phyloP scores from a whole-genome alignment of 1,140 invertebrate genomes.

The Drosophila cardini region DNA sequence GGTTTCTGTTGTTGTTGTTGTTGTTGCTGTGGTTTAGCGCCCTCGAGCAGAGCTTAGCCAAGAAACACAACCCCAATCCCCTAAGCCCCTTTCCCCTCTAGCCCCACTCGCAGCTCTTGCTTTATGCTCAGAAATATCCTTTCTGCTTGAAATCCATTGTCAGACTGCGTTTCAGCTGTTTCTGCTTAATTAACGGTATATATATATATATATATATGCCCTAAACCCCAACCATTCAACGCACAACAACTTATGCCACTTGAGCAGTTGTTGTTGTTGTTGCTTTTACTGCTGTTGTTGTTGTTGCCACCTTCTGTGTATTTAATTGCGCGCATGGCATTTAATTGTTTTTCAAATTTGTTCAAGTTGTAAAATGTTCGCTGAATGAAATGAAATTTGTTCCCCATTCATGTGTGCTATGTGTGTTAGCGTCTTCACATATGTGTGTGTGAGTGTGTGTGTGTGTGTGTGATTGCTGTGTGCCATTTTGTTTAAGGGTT shows the following conservation, averaged over 20 bases:
- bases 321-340: constrained; percentile 83
- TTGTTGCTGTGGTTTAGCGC: constrained; percentile 50
- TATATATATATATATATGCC: background rate
- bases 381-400: constrained; percentile 52
- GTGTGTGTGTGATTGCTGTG: constrained; percentile 28
- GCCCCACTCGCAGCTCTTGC: background rate
- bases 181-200: constrained; percentile 82
- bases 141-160: background rate
- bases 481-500: constrained; percentile 75
- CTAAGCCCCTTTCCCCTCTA: background rate
- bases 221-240: constrained; percentile 32
- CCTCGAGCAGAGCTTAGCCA: constrained; percentile 53
- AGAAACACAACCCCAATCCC: background rate
- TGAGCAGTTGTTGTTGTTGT: constrained; percentile 52
- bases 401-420: constrained; percentile 27
- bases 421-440: background rate
- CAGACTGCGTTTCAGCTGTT: constrained; percentile 34
- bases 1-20: constrained; percentile 47
- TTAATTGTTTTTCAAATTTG: constrained; percentile 84
- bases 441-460: constrained; percentile 23
- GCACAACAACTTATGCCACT: constrained; percentile 52
- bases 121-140: background rate
- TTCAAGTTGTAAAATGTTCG: constrained; percentile 76
- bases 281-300: constrained; percentile 23
- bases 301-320: constrained; percentile 82